These are phyloP conservation scores for Platycheirus rosarum DNA, from an alignment of 2,888 invertebrate genomes.

Conservation along the genomic window DNA sequence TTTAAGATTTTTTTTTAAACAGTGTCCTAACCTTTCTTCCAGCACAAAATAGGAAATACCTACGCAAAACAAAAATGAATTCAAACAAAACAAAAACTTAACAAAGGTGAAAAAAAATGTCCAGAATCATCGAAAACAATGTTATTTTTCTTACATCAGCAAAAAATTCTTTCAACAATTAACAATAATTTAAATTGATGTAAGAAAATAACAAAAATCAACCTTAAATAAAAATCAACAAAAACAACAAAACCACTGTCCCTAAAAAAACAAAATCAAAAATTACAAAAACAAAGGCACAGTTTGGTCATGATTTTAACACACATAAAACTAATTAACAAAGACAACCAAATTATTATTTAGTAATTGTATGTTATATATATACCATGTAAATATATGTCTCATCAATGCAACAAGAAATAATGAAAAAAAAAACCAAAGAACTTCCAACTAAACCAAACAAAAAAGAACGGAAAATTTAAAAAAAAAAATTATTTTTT, in stretches of 20 bases:
- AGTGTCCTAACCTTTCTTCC: too few relatives aligned
- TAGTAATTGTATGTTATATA: slow-evolving; percentile 26
- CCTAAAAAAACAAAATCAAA: slow-evolving; percentile 44
- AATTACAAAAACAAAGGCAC: slow-evolving; percentile 67
- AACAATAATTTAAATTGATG: slow-evolving; percentile 13
- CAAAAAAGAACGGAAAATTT: slow-evolving; percentile 3
- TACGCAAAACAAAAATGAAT: slow-evolving; percentile 5
- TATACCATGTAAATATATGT: not conserved
- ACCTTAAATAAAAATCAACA: slow-evolving; percentile 1
- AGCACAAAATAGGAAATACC: slow-evolving; percentile 13
- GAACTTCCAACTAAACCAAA: not conserved
- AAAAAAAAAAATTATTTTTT: not conserved
- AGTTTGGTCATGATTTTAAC: slow-evolving; percentile 61
- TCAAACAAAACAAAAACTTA: not conserved
- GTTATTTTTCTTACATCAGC: not conserved
- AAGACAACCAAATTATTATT: slow-evolving; percentile 48
- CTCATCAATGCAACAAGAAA: too few relatives aligned
- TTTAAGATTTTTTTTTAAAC: not conserved
- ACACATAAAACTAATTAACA: slow-evolving; percentile 41
- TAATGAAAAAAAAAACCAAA: too few relatives aligned
- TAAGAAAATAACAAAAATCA: slow-evolving; percentile 29
- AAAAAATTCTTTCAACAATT: slow-evolving; percentile 18
- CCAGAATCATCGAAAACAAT: slow-evolving; percentile 4
- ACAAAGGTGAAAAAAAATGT: slow-evolving; percentile 3
- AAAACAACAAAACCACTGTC: slow-evolving; percentile 68